A percentile compares a stretch with the other conserved stretches of the same genome.
phyloP scores from a whole-genome alignment of 2,113 vertebrate species.

The Chaetura pelagica region DNA sequence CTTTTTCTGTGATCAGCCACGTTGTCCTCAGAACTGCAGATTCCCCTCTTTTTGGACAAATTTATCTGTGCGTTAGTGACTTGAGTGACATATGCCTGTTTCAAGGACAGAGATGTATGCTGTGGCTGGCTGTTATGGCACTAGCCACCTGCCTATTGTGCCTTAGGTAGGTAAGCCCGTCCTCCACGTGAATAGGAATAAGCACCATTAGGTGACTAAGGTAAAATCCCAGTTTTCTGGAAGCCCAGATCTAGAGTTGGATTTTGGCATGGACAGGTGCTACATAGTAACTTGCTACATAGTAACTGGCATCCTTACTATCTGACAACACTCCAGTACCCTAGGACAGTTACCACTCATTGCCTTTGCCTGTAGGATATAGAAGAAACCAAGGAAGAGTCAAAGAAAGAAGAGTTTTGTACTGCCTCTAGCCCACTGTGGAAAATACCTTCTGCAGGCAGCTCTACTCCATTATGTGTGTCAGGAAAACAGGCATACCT shows the following conservation, averaged over 20 bases:
- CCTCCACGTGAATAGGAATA: not conserved
- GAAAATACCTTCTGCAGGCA: not conserved
- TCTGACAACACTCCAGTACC: not conserved
- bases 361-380: not conserved
- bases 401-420: not conserved
- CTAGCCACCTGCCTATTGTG: not conserved
- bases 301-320: not conserved
- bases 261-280: not conserved
- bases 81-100: not conserved
- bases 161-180: not conserved
- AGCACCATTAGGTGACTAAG: not conserved
- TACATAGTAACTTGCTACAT: accelerated
- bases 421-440: not conserved
- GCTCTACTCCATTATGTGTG: accelerated
- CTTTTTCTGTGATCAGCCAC: not conserved
- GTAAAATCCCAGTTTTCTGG: not conserved
- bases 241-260: not conserved
- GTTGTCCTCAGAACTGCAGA: not conserved
- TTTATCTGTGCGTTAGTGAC: not conserved
- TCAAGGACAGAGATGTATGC: not conserved
- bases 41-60: not conserved
- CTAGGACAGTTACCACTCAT: not conserved
- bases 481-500: not conserved
- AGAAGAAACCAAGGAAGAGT: not conserved
- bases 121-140: not conserved